Conservation (phyloP, 2,888 invertebrate species). For the Ommatoiulus sabulosus region DNA sequence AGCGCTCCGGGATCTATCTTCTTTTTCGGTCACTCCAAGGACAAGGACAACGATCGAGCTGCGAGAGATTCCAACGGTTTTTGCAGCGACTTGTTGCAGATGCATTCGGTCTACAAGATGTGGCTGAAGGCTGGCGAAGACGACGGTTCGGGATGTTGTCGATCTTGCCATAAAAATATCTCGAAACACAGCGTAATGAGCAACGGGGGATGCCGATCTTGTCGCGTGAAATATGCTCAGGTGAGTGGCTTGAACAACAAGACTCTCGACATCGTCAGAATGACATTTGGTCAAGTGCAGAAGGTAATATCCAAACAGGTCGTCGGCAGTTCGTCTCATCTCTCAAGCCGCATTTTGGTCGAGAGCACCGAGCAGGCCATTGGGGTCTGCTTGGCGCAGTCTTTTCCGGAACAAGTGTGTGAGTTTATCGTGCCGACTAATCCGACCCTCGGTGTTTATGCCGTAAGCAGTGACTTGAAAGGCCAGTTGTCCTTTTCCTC, state of each 20-base stretch:
- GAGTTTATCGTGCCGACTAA: neutral
- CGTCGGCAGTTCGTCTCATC: neutral
- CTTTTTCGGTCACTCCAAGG: neutral
- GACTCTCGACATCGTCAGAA: neutral
- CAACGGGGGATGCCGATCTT: neutral
- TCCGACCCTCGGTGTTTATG: neutral
- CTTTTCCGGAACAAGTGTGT: neutral
- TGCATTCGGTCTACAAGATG: neutral
- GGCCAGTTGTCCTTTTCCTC: neutral
- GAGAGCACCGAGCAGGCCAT: neutral
- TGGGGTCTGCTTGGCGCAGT: neutral
- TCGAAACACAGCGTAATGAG: neutral
- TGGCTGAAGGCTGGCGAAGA: neutral
- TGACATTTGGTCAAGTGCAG: neutral
- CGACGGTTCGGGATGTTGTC: neutral
- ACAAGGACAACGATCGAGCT: neutral
- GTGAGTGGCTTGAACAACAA: neutral
- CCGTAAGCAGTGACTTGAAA: neutral
- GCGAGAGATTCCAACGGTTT: neutral
- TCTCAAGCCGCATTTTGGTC: no score
- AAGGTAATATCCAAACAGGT: neutral
- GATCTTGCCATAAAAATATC: neutral
- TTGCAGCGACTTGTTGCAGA: neutral
- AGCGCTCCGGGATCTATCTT: neutral
- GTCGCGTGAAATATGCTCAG: neutral